Evolutionary conservation across 1,140 invertebrate species (phyloP), one percentile per base, ranked within the genome.

Genomic region (Cephus cinctus): DNA sequence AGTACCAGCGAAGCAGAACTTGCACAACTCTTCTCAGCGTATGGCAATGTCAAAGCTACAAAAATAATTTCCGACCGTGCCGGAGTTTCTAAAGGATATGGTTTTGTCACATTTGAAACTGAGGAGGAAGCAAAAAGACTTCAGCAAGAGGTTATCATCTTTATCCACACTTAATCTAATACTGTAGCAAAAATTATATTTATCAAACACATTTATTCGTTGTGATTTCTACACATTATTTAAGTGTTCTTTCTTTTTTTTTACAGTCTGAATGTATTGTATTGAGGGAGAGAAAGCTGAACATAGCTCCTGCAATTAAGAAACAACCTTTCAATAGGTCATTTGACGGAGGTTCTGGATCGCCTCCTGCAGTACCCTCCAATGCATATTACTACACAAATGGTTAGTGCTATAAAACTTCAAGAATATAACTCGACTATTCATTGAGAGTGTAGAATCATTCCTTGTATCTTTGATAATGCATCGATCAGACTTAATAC

Each of bases 11-110:
- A 93, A 75, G 83, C 85, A 27, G 90, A 94, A 69, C 70, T 94
- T 50, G 83, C 85, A 69, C 85, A 89, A 61, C 81, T 93, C 23
- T 93, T 93, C 73, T 89, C 86, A 32, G 80, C 83, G 21, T 96
- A 94, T 75, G 94, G 94, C 9, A 88, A 89, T 36, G 93, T 98
- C 2, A 94, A 90, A 63, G 92, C 88, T 22, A 91, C 92, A 20
- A 96, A 97, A 78, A 96, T 97, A 52, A 96, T 98, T 59, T 86
- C 88, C 57, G 94, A 97, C 73, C 78, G 93, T 58, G 92, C 91
- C 52, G 94, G 94, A 2, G 90, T 96, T 1, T 95, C 94, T 25
- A 96, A 96, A 79, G 94, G 94, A 35, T 96, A 94, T 62, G 92
- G 92, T 3, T 95, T 98, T 78, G 92, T 98, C 32, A 98, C 95